phyloP scores from a whole-genome alignment of 1,140 invertebrate genomes.

The Penaeus japonicus region DNA sequence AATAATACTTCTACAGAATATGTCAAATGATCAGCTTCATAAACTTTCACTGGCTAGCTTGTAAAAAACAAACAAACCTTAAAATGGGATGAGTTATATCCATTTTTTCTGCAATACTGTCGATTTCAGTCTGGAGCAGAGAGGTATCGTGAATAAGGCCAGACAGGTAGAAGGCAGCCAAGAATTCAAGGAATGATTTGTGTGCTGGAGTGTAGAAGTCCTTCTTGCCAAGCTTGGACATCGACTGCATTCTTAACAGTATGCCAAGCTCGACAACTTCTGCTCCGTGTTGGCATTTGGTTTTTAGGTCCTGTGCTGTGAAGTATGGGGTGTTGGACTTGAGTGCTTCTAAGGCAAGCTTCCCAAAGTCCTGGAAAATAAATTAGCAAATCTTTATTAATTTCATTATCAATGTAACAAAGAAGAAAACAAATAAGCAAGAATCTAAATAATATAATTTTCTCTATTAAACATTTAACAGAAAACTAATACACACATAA shows the following conservation, averaged over 20 bases:
- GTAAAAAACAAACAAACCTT: constrained; percentile 42
- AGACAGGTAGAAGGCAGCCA: constrained; percentile 69
- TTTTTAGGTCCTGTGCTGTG: constrained; percentile 55
- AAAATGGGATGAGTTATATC: constrained; percentile 56
- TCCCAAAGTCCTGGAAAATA: constrained; percentile 57
- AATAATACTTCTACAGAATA: background rate
- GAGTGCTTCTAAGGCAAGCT: constrained; percentile 55
- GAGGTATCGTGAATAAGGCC: constrained; percentile 68
- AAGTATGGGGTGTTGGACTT: constrained; percentile 54
- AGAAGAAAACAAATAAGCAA: background rate
- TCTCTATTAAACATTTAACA: no score
- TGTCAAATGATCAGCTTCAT: background rate
- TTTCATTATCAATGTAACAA: background rate
- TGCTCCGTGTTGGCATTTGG: constrained; percentile 51
- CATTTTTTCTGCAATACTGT: constrained; percentile 65
- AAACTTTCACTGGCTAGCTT: constrained; percentile 20
- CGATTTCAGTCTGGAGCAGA: constrained; percentile 67
- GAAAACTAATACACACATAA: no score
- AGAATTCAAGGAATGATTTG: constrained; percentile 65
- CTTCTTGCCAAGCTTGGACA: constrained; percentile 60
- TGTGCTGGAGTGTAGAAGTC: constrained; percentile 67
- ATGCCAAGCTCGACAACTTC: constrained; percentile 59
- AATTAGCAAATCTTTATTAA: background rate
- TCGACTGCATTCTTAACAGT: constrained; percentile 55
- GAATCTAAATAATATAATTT: background rate